These are phyloP conservation scores for Proteles cristata DNA, from an alignment of 2,113 vertebrate genomes.

Conservation along the genomic window DNA sequence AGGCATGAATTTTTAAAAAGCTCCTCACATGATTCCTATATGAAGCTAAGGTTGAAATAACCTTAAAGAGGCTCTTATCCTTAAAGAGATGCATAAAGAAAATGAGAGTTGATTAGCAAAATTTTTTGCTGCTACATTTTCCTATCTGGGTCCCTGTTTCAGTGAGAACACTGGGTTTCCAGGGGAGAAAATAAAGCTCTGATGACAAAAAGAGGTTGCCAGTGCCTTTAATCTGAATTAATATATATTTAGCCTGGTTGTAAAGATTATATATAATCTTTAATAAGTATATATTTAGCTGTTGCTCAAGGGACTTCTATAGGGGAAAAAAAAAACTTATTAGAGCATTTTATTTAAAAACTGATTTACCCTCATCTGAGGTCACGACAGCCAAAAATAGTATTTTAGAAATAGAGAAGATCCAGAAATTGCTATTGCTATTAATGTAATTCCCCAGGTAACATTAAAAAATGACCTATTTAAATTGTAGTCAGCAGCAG, in stretches of 20 bases:
- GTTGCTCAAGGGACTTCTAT: neutral
- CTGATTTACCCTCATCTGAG: neutral
- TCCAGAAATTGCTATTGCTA: neutral
- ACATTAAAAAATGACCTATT: neutral
- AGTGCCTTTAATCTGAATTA: neutral
- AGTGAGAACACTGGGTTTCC: neutral
- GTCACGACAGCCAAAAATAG: conserved; percentile 7
- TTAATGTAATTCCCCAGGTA: neutral
- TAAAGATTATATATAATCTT: neutral
- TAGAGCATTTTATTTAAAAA: neutral
- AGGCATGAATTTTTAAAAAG: neutral
- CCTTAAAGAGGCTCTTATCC: neutral
- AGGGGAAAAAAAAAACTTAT: neutral
- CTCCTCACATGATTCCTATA: neutral
- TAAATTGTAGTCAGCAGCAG: neutral
- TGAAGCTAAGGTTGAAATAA: neutral
- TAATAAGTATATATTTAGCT: neutral
- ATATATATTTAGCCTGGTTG: neutral
- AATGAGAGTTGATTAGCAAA: neutral
- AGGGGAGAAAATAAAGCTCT: neutral
- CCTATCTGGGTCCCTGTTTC: neutral
- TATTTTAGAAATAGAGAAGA: neutral
- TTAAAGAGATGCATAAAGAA: conserved; percentile 3
- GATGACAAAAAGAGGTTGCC: neutral
- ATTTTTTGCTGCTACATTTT: neutral